These are phyloP conservation scores for Vidua chalybeata DNA, from an alignment of 2,113 vertebrate genomes.

Conservation along the genomic window DNA sequence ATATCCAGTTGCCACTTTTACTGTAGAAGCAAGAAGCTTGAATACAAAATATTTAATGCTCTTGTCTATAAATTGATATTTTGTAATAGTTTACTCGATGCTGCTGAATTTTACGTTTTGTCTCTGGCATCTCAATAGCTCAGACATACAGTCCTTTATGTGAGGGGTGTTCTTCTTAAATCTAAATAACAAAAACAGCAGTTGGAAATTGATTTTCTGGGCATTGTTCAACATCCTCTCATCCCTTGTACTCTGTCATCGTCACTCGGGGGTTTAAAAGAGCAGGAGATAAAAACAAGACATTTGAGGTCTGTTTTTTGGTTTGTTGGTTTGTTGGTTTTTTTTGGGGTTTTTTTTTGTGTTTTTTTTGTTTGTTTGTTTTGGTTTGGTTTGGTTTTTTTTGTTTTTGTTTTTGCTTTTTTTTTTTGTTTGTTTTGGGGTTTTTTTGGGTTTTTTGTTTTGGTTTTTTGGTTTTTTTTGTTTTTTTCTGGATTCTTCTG, in stretches of 20 bases:
- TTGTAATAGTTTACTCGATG: slow-evolving; percentile 24
- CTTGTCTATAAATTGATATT: slow-evolving; percentile 44
- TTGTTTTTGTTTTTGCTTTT: too few relatives aligned
- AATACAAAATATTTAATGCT: slow-evolving; percentile 18
- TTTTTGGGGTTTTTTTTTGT: too few relatives aligned
- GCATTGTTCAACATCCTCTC: background rate
- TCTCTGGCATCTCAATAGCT: background rate
- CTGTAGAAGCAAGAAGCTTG: slow-evolving; percentile 5
- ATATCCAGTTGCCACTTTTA: slow-evolving; percentile 9
- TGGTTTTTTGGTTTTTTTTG: too few relatives aligned
- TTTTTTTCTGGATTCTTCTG: background rate
- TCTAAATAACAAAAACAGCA: background rate
- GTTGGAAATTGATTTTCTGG: slow-evolving; percentile 1
- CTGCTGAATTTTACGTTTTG: slow-evolving; percentile 6
- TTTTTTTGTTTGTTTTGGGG: too few relatives aligned
- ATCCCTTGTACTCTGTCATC: background rate
- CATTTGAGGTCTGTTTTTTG: background rate
- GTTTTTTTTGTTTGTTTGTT: too few relatives aligned
- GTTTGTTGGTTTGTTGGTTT: too few relatives aligned
- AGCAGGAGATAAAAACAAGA: background rate
- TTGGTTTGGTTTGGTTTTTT: too few relatives aligned
- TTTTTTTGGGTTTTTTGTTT: too few relatives aligned
- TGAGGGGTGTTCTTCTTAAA: background rate
- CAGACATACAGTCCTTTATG: background rate
- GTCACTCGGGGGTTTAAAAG: background rate